Base-by-base conservation (phyloP, 2,888 invertebrate species). In the Papilio protenor region DNA sequence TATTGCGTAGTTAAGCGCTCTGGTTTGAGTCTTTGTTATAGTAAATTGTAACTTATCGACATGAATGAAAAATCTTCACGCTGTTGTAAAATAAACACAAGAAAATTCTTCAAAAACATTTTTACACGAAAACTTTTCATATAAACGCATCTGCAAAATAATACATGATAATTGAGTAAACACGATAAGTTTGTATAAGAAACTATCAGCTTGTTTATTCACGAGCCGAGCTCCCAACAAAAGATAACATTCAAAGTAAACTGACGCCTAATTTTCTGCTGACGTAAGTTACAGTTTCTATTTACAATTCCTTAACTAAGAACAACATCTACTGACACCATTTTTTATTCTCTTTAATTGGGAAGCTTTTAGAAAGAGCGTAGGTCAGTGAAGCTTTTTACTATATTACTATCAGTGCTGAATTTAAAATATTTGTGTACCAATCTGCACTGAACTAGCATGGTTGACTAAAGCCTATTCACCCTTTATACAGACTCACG, bases 141-240 rank as follows among this genome's bases (percentile, higher is more conserved):
- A 61, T 14, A 61, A 33, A 64, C 27, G 33, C 6, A 64, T 27
- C 12, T 16, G 18, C 3, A 8, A 33, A 64, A 64, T 61, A 61
- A 21, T 33, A 64, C 18, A 33, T 33, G 33, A 16, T 64, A 64
- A 64, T 64, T 64, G 61, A 2, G 40, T 18, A 66, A 66, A 69
- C 66, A 45, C 45, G 66, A 69, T 14, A 12, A 45, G 45, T 69
- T 69, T 69, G 11, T n/a, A n/a, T 45, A 69, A 69, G 33, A 69
- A 57, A 47, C 18, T 69, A 69, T 75, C 75, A 1, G 16, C 59
- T 33, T 71, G 71, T 72, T 76, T 71, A 76, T 76, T 61, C 59
- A 57, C 8, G 66, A 45, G 14, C 16, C 64, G 40, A 73, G 21
- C 66, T 77, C 64, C 72, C 61, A 69, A 76, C 66, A 70, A 40